Percentiles rank a stretch among this genome's conserved stretches.
These are phyloP conservation scores for Xenops minutus DNA, from an alignment of 2,797 vertebrate species.

Conservation along the genomic window DNA sequence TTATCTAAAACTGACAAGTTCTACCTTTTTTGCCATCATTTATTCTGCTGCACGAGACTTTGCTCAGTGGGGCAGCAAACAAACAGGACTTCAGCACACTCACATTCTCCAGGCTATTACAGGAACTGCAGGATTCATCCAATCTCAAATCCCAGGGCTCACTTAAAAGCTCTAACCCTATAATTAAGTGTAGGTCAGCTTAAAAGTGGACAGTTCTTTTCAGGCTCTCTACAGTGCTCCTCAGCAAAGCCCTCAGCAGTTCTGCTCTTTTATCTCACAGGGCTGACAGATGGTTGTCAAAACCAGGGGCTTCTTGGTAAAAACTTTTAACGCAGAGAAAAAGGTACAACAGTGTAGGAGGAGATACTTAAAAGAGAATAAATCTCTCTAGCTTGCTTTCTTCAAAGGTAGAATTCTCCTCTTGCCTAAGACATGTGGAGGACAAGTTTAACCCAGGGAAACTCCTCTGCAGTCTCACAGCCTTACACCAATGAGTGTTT, in stretches of 20 bases:
- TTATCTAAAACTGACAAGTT: constrained; percentile 14
- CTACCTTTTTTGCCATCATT: background rate
- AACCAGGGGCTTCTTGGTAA: background rate
- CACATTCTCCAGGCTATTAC: constrained; percentile 36
- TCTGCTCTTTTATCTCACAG: constrained; percentile 15
- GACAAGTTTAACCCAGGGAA: constrained; percentile 31
- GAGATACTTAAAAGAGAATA: constrained; percentile 35
- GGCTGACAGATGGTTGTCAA: background rate
- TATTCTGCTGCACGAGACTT: constrained; percentile 19
- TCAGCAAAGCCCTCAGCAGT: background rate
- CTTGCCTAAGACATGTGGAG: background rate
- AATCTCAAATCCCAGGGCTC: constrained; percentile 14
- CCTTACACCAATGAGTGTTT: background rate
- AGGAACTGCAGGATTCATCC: constrained; percentile 57
- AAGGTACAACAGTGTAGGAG: constrained; percentile 39
- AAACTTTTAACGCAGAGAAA: background rate
- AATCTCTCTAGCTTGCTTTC: background rate
- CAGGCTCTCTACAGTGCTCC: background rate
- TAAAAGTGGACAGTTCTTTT: constrained; percentile 22
- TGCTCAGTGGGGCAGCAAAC: background rate
- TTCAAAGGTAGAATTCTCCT: constrained; percentile 22
- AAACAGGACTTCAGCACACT: constrained; percentile 61
- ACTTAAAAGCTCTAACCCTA: constrained; percentile 48
- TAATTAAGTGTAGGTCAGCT: constrained; percentile 59
- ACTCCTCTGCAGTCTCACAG: background rate